These are phyloP conservation scores for Melanotaenia pygmaea DNA, from an alignment of 2,797 vertebrate genomes.

Conservation along the genomic window DNA sequence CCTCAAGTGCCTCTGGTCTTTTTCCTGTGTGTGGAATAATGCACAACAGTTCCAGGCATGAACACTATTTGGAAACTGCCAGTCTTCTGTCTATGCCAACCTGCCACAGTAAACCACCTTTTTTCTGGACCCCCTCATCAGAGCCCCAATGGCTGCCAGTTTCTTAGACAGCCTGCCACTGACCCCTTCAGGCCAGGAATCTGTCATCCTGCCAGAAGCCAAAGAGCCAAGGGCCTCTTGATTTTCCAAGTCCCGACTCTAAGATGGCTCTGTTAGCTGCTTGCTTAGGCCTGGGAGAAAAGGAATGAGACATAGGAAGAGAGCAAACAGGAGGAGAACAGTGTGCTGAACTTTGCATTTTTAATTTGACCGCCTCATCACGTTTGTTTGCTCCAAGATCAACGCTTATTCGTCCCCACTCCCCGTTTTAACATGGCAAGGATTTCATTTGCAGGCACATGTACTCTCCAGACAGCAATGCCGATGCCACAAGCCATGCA, in stretches of 20 bases:
- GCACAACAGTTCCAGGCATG: constrained; percentile 70
- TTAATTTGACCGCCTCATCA: constrained; percentile 59
- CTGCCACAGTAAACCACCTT: constrained; percentile 67
- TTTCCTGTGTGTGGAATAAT: constrained; percentile 63
- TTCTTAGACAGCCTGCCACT: constrained; percentile 78
- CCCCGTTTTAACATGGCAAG: constrained; percentile 41
- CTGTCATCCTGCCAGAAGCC: constrained; percentile 69
- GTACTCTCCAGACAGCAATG: constrained; percentile 23
- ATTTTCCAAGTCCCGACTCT: constrained; percentile 9
- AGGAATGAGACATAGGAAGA: constrained; percentile 32
- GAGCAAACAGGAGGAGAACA: not conserved
- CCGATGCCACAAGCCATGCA: constrained; percentile 46
- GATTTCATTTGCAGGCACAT: constrained; percentile 31
- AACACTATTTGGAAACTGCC: constrained; percentile 66
- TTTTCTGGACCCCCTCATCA: constrained; percentile 9
- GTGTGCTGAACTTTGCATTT: constrained; percentile 58
- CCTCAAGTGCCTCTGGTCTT: constrained; percentile 58
- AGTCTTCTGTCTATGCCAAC: constrained; percentile 69
- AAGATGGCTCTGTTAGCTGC: constrained; percentile 57
- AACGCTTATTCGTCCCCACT: constrained; percentile 59
- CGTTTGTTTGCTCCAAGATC: constrained; percentile 70
- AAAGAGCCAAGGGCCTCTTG: constrained; percentile 59
- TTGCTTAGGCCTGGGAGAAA: constrained; percentile 42
- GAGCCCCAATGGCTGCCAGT: constrained; percentile 70
- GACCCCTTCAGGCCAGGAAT: constrained; percentile 82